A percentile compares a stretch with the other conserved stretches of the same genome.
phyloP scores from a whole-genome alignment of 2,888 invertebrate species.

The Sminthurinus aureus region DNA sequence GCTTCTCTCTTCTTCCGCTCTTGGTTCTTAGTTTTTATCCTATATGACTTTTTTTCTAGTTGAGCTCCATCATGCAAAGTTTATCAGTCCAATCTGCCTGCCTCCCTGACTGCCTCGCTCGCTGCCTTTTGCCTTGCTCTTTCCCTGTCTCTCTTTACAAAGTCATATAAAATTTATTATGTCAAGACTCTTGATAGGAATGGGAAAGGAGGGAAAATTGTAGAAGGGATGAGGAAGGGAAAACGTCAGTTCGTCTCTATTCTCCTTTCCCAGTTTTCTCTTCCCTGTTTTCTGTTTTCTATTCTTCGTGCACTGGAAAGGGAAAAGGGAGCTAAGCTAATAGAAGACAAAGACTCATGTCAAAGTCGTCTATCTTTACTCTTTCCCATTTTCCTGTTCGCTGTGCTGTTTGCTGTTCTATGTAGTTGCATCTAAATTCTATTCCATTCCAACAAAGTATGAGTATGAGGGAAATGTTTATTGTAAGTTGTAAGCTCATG shows the following conservation, averaged over 20 bases:
- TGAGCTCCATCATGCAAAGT: slow-evolving; percentile 59
- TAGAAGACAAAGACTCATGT: not conserved
- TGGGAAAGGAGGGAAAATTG: slow-evolving; percentile 31
- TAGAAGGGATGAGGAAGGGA: not conserved
- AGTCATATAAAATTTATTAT: slow-evolving; percentile 60
- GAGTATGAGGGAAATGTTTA: too few relatives aligned
- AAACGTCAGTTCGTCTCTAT: not conserved
- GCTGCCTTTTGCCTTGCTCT: slow-evolving; percentile 50
- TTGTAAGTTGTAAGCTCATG: too few relatives aligned
- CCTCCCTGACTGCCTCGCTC: slow-evolving; percentile 58
- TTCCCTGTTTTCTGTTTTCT: not conserved
- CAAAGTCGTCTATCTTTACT: not conserved
- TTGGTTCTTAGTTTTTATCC: not conserved
- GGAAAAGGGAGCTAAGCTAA: not conserved
- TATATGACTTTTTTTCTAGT: slow-evolving; percentile 7
- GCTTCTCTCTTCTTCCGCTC: slow-evolving; percentile 49
- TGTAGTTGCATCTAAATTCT: too few relatives aligned
- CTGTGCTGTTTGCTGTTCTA: too few relatives aligned
- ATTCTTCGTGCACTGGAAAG: too few relatives aligned
- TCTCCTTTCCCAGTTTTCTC: not conserved
- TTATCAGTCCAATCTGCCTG: slow-evolving; percentile 60
- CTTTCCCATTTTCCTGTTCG: not conserved
- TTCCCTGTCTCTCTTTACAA: slow-evolving; percentile 44
- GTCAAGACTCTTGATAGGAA: slow-evolving; percentile 53
- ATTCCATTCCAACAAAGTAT: not conserved